Evolutionary conservation across 1,140 invertebrate genomes (phyloP).

Genomic region (Brachionus sp.): DNA sequence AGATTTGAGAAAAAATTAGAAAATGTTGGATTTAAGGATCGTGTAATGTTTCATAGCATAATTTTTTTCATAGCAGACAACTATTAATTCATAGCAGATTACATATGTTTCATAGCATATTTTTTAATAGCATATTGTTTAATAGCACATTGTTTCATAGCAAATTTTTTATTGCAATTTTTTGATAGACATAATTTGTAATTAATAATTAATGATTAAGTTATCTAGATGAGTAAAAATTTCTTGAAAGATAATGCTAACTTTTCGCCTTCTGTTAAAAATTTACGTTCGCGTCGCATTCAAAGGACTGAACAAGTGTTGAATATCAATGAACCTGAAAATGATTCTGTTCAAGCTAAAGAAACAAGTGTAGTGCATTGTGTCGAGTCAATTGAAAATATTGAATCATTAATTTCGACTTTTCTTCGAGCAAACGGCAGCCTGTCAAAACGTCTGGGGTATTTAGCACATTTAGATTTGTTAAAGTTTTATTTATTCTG

Average conservation of each 20-base stretch:
- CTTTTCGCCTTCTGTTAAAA: background rate
- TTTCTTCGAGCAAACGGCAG: no score
- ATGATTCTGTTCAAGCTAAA: background rate
- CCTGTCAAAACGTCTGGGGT: no score
- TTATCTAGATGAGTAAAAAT: background rate
- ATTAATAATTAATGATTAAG: background rate
- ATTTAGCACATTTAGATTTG: no score
- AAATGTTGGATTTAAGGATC: no score
- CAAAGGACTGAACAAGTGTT: background rate
- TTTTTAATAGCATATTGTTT: no score
- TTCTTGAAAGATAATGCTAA: background rate
- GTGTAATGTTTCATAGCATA: background rate
- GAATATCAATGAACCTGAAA: background rate
- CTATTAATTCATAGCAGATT: background rate
- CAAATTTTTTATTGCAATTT: background rate
- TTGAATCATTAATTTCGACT: background rate
- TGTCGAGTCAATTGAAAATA: background rate
- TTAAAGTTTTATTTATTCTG: no score
- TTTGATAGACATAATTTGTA: background rate
- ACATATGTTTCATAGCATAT: background rate
- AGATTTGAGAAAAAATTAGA: no score
- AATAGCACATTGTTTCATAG: background rate
- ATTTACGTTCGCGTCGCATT: background rate
- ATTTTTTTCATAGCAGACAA: background rate
- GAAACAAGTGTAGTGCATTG: background rate